Evolutionary conservation across 2,797 vertebrate species (phyloP).

Genomic region (Heliangelus exortis): DNA sequence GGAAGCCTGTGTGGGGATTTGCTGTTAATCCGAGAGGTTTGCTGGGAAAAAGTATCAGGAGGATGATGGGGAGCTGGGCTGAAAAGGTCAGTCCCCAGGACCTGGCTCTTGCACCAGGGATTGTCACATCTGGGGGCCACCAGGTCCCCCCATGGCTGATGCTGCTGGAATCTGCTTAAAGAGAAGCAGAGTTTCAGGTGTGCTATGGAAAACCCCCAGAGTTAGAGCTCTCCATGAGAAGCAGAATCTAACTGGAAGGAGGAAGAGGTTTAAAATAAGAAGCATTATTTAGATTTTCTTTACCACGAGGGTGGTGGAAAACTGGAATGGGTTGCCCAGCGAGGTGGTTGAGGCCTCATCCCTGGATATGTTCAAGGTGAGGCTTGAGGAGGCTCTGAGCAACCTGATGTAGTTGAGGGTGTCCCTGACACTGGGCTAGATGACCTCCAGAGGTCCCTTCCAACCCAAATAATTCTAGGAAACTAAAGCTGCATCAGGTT

Average conservation of each 20-base stretch:
- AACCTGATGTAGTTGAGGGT: no score
- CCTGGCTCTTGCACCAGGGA: no score
- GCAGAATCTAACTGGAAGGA: neutral
- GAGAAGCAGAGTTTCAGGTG: neutral
- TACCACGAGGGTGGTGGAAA: no score
- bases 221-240: neutral
- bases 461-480: no score
- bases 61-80: neutral
- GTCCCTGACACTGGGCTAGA: no score
- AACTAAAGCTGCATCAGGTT: neutral
- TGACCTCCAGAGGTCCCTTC: no score
- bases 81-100: neutral
- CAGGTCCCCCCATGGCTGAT: fast-evolving
- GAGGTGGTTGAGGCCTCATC: no score
- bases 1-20: neutral
- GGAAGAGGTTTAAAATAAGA: neutral
- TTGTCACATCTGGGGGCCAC: neutral
- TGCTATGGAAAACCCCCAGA: fast-evolving
- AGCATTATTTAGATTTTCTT: neutral
- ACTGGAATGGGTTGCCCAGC: no score
- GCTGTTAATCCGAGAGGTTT: neutral
- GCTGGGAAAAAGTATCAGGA: neutral
- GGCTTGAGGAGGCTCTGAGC: no score
- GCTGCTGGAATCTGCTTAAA: neutral
- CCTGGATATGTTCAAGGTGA: no score